Conservation (phyloP, 1,140 invertebrate species). For the Oncopeltus fasciatus region DNA sequence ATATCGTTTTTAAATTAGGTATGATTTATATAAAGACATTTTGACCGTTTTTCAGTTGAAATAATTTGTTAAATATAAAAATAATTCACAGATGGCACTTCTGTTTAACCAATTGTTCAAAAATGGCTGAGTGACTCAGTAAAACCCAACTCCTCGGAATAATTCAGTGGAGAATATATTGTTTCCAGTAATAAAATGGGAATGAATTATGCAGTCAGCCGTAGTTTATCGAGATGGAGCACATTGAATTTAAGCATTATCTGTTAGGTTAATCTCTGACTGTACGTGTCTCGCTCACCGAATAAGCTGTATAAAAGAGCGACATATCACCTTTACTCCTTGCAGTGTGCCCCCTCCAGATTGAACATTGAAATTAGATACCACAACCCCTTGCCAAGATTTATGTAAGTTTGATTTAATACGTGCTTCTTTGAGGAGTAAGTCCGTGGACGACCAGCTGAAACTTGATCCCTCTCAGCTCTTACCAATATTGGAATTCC, state of each 20-base stretch:
- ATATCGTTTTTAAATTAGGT: too few species aligned
- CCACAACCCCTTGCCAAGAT: too few species aligned
- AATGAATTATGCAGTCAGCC: not conserved
- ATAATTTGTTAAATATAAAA: not conserved
- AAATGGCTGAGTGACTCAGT: not conserved
- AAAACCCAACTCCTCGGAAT: not conserved
- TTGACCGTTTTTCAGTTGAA: not conserved
- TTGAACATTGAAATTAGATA: too few species aligned
- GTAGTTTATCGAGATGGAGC: not conserved
- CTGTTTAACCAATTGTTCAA: not conserved
- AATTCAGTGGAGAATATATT: not conserved
- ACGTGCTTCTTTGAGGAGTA: too few species aligned
- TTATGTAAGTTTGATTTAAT: too few species aligned
- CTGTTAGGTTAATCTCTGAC: not conserved
- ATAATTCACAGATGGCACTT: not conserved
- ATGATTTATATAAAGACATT: too few species aligned
- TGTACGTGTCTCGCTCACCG: not conserved
- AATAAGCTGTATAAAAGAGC: not conserved
- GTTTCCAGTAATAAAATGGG: not conserved
- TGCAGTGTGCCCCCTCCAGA: too few species aligned
- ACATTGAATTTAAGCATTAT: not conserved
- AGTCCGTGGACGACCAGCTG: too few species aligned
- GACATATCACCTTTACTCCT: too few species aligned
- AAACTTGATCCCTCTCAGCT: too few species aligned
- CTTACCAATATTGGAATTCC: too few species aligned